Conservation (phyloP, 2,113 vertebrate genomes). For the Upupa epops region DNA sequence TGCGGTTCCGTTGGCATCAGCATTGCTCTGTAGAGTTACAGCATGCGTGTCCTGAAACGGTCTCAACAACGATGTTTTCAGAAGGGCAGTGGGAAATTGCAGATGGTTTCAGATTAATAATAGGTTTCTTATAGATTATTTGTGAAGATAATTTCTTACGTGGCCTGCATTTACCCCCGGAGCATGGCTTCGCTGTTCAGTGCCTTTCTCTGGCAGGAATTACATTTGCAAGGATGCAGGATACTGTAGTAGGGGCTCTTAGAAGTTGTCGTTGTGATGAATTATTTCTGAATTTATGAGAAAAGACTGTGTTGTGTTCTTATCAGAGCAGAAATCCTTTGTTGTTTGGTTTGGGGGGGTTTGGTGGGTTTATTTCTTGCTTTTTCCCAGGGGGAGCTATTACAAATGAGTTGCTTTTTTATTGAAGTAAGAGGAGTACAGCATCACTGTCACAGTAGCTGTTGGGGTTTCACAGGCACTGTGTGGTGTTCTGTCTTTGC, state of each 20-base stretch:
- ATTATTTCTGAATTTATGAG: neutral
- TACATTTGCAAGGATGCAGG: neutral
- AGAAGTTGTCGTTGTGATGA: neutral
- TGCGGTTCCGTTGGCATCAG: neutral
- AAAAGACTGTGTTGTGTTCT: neutral
- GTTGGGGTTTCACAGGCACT: neutral
- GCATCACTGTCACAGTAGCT: neutral
- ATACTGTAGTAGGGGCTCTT: neutral
- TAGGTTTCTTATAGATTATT: slow-evolving; percentile 1
- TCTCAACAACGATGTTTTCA: slow-evolving; percentile 18
- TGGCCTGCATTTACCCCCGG: neutral
- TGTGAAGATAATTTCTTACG: neutral
- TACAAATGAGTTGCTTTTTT: neutral
- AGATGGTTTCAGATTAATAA: neutral
- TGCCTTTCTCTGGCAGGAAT: neutral
- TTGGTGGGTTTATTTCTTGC: neutral
- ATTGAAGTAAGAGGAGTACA: neutral
- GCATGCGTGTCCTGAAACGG: neutral
- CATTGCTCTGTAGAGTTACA: neutral
- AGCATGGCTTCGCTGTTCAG: neutral
- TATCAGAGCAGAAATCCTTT: neutral
- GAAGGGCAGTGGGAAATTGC: neutral
- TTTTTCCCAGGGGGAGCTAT: neutral
- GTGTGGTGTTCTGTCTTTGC: too few species aligned
- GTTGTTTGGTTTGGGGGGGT: neutral